A percentile compares a stretch with the other conserved stretches of the same genome.
These are phyloP conservation scores for Phodopus roborovskii DNA, from an alignment of 2,113 vertebrate genomes.

Conservation along the genomic window DNA sequence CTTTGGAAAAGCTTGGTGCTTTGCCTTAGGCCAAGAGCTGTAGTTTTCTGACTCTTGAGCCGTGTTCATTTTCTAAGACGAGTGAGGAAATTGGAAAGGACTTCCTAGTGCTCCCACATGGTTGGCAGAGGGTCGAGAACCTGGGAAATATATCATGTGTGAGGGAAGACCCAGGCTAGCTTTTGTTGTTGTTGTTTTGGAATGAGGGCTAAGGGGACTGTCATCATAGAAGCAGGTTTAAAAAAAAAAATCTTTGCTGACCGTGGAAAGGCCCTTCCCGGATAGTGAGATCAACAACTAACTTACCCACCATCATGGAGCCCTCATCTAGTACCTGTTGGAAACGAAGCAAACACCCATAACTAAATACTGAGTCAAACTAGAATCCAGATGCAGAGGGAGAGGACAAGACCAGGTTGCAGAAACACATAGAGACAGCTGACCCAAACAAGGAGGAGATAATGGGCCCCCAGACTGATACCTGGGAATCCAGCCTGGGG, in stretches of 20 bases:
- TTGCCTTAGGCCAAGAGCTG: conserved; percentile 49
- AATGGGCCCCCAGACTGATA: too few species aligned
- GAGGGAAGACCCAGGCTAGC: not conserved
- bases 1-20: conserved; percentile 17
- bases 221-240: not conserved
- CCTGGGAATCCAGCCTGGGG: too few species aligned
- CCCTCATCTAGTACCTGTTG: too few species aligned
- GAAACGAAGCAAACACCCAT: too few species aligned
- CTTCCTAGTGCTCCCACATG: conserved; percentile 3
- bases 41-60: conserved; percentile 50
- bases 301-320: too few species aligned
- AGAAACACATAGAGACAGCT: too few species aligned
- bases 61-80: conserved; percentile 40
- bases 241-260: not conserved
- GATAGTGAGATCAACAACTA: too few species aligned
- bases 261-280: too few species aligned
- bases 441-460: too few species aligned
- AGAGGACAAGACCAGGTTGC: too few species aligned
- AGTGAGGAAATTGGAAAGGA: conserved; percentile 2
- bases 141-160: not conserved
- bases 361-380: too few species aligned
- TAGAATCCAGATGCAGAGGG: too few species aligned
- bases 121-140: not conserved
- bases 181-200: not conserved
- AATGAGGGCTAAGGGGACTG: not conserved